Base-by-base conservation (phyloP, 92 coral and sea anemone species). In the Umimayanthus kanabou region DNA sequence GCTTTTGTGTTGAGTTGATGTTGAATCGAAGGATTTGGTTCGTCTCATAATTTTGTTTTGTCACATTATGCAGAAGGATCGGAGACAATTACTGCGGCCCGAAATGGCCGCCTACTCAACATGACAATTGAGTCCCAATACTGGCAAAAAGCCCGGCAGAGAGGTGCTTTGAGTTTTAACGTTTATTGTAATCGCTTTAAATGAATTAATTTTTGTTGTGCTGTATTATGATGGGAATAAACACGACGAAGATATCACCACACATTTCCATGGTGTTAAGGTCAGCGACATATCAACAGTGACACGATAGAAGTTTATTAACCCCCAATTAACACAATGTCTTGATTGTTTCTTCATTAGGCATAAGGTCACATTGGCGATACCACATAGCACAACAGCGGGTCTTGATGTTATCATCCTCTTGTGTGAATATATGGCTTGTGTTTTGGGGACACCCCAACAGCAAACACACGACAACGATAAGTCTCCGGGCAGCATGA, bases 311-410 rank as follows among this genome's bases (percentile, higher is more conserved):
- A 67, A 73, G 3, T 73, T 73, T 81, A 81, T 81, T 81, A 82
- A 71, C 86, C 77, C 86, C 47, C 61, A 82, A 83, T 83, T 83
- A 83, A 43, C 87, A 83, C 87, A 83, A 71, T 45, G 78, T 83
- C 78, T 13, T 72, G 73, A 83, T 45, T 70, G 87, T 83, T 30
- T 45, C 76, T 40, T 61, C 76, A 81, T 81, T 83, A 53, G 84
- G 84, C 47, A 61, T 30, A 57, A 83, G 76, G 78, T 83, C 67
- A 49, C 42, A 83, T 14, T 26, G 64, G 28, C 55, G 28, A 16
- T 11, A 18, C 69, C 1, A 23, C 22, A 25, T 61, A 67, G 55
- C 77, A 70, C 50, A 42, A 30, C 87, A 83, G 64, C 40, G 64
- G 37, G 76, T 14, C 4, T 65, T 5, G 49, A 81, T 45, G 50